Evolutionary conservation across 2,113 vertebrate species (phyloP), one percentile per base, ranked within the genome.

Genomic region (Austrofundulus limnaeus): DNA sequence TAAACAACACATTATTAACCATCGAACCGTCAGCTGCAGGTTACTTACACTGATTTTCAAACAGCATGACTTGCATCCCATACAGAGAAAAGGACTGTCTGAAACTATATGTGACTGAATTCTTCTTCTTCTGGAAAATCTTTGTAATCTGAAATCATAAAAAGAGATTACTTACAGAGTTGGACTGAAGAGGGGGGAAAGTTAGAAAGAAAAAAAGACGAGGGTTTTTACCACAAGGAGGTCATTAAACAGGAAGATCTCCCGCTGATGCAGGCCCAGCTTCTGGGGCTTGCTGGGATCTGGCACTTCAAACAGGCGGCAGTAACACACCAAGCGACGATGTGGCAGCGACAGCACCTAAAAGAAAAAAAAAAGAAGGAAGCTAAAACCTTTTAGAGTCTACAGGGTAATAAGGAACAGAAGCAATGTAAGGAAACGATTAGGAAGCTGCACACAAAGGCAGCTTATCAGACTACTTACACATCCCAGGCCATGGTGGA

Each of bases 71-170:
- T 85, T 99, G 97, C 95, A 99, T 98, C 83, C 97, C 97, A 2
- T 94, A 95, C 47, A 99, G 92, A 51, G 97, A 96, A 88, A 99
- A 99, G 2, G 97, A 98, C 92, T 98, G 97, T 19, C 97, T 92
- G 84, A 99, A 98, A 87, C 97, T 99, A 92, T 99, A 99, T 0
- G 96, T 99, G 71, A 98, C 97, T 0, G 97, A 98, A 81, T 98
- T 98, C 87, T 99, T 99, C 93, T 98, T 98, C 86, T 99, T 99
- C 80, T 99, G 97, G 88, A 99, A 98, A 69, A 99, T 99, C 92
- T 99, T 99, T 61, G 97, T 98, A 61, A 99, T 96, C 97, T 98
- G 70, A 41, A 86, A 85, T 59, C 7, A 72, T 2, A 23, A 43
- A 38, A 61, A 82, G 25, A 77, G 14, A 60, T 47, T 20, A 16